Evolutionary conservation across 2,888 invertebrate genomes (phyloP), one percentile per base, ranked within the genome.

Genomic region (Leistus spinibarbis): DNA sequence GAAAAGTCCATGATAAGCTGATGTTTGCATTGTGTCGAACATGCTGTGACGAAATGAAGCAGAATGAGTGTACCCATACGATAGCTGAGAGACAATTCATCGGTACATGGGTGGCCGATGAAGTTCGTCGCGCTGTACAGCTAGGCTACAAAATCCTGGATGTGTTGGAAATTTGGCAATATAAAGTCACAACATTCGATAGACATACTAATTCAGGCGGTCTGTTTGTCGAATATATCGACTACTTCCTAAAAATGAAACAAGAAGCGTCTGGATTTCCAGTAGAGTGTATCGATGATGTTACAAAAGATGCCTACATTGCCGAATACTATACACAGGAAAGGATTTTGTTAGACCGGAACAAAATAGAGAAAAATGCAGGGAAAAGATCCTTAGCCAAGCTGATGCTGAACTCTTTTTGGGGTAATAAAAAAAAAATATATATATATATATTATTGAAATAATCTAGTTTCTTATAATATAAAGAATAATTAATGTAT

Each of bases 141-240:
- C 77, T 78, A 40, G 83, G 82, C 0, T 85, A 85, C 68, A 73
- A 76, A 63, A 78, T 84, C n/a, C 1, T 81, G 0, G 77, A 82
- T 57, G 78, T 83, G 3, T 77, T 78, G 54, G 83, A 83, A 76
- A 80, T 84, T 10, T 84, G 82, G 80, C 79, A 83, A 67, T 84
- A 82, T 69, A 63, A 80, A 23, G 69, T 79, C 24, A 77, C 79
- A n/a, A n/a, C n/a, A n/a, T n/a, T n/a, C n/a, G n/a, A n/a, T n/a
- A n/a, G n/a, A n/a, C n/a, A 0, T 63, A 76, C 73, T n/a, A 77
- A 77, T 17, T 20, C 57, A 1, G 81, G 77, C 0, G 82, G 83
- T 5, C 68, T 84, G 13, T 84, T 84, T 77, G 72, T 80, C 3
- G 78, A 78, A 0, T 83, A 82, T 76, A 80, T 84, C 1, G 80